Base-by-base conservation (phyloP, 1,140 invertebrate species). In the Lepidurus couesii region DNA sequence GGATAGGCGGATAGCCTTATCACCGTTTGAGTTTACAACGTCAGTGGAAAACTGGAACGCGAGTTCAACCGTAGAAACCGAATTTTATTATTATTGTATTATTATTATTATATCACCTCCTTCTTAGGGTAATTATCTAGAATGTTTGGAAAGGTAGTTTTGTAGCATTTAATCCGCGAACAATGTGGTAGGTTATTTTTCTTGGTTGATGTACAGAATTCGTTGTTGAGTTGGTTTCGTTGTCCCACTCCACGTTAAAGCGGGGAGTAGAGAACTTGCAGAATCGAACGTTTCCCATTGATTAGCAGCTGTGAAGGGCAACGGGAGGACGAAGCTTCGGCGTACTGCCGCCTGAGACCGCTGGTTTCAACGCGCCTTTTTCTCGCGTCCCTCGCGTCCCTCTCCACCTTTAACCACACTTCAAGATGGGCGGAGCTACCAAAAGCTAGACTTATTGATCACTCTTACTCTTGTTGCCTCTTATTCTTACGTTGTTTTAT, bases 231-330 rank as follows among this genome's bases (percentile, higher is more conserved):
- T 34, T 34, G 34, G 34, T 2, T 34, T 34, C 3, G 34, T 34
- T 34, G 34, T 3, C 13, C 53, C 21, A 65, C 53, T 65, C 1
- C 16, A 13, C 53, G 0, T 65, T 13, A 65, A 65, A 65, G 21
- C 16, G 53, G n/a, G n/a, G 16, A 65, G n/a, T 65, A 34, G 53
- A 21, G 13, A n/a, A 53, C 53, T 65, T 65, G 53, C 53, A 13
- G 53, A 65, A 65, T 65, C 53, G 53, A 65, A 65, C 53, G 53
- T 65, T 65, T 65, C 53, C 21, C 53, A 65, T 65, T 65, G 53
- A 65, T 65, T 65, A 65, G 53, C 21, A 7, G 0, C 4, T 7
- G 8, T 65, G 53, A 65, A 65, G 53, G 53, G 53, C 53, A 65
- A 21, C 53, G 53, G 53, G 53, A 65, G 53, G 53, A 65, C 53